These are phyloP conservation scores for Stichodactyla helianthus DNA, from an alignment of 64 coral and sea anemone genomes.

Conservation along the genomic window DNA sequence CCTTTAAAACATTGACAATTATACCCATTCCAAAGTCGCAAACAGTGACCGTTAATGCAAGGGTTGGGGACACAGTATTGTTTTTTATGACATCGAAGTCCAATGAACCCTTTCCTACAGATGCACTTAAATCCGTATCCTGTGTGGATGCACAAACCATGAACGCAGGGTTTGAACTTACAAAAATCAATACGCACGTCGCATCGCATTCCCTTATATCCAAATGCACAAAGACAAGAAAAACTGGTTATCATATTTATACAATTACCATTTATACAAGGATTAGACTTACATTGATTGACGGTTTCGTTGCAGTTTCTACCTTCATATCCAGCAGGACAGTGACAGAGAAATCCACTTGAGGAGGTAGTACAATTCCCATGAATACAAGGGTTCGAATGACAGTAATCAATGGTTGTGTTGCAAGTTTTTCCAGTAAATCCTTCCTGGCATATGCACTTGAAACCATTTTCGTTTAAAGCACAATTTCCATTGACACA, in stretches of 20 bases:
- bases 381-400: conserved; percentile 45
- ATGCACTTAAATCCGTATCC: conserved; percentile 53
- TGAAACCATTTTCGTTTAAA: conserved; percentile 42
- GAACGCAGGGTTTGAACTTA: conserved; percentile 39
- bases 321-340: conserved; percentile 45
- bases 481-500: conserved; percentile 63
- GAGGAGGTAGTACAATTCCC: conserved; percentile 34
- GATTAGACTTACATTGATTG: conserved; percentile 45
- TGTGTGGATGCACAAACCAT: conserved; percentile 56
- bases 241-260: neutral
- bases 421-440: conserved; percentile 63
- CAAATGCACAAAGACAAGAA: conserved; percentile 35
- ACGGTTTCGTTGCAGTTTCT: conserved; percentile 36
- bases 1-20: conserved; percentile 51
- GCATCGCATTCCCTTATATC: conserved; percentile 54
- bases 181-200: conserved; percentile 39
- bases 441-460: conserved; percentile 49
- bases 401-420: conserved; percentile 36
- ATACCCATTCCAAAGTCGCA: conserved; percentile 13
- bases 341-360: conserved; percentile 26
- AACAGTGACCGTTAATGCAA: conserved; percentile 22
- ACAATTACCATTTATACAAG: conserved; percentile 50
- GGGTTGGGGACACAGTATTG: conserved; percentile 47
- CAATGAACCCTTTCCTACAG: conserved; percentile 57
- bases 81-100: conserved; percentile 50